A percentile compares a stretch with the other conserved stretches of the same genome.
Conservation (phyloP, 2,888 invertebrate species). For the Criorhina ranunculi region DNA sequence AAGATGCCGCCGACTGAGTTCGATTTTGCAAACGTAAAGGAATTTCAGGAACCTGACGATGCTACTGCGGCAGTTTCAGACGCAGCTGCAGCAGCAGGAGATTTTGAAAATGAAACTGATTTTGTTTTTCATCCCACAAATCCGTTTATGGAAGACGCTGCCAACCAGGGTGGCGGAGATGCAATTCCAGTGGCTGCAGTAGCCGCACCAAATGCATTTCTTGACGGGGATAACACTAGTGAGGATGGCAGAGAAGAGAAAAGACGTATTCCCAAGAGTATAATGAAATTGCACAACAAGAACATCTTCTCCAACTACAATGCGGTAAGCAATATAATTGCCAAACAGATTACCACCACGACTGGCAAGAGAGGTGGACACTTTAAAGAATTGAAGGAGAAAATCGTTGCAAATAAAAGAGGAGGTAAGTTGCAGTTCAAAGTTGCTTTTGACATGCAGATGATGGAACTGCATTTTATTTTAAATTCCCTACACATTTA, state of each 20-base stretch:
- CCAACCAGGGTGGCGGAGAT: conserved; percentile 48
- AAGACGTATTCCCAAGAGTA: conserved; percentile 75
- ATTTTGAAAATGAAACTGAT: conserved; percentile 60
- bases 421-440: conserved; percentile 79
- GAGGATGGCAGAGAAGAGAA: conserved; percentile 58
- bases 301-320: conserved; percentile 80
- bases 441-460: not conserved
- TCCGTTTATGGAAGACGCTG: conserved; percentile 82
- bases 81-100: not conserved
- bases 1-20: conserved; percentile 42
- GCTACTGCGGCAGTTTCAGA: not conserved
- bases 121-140: conserved; percentile 83
- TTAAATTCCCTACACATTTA: not conserved
- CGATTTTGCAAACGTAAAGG: conserved; percentile 46
- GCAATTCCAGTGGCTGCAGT: not conserved
- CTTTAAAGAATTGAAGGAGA: conserved; percentile 86
- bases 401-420: conserved; percentile 85
- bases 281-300: conserved; percentile 81
- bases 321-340: conserved; percentile 82
- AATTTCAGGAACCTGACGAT: conserved; percentile 46
- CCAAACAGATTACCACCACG: conserved; percentile 82
- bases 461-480: not conserved
- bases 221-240: conserved; percentile 49
- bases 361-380: conserved; percentile 84
- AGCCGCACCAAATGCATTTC: conserved; percentile 43